These are phyloP conservation scores for Hoplias malabaricus DNA, from an alignment of 2,113 vertebrate species.

Conservation along the genomic window DNA sequence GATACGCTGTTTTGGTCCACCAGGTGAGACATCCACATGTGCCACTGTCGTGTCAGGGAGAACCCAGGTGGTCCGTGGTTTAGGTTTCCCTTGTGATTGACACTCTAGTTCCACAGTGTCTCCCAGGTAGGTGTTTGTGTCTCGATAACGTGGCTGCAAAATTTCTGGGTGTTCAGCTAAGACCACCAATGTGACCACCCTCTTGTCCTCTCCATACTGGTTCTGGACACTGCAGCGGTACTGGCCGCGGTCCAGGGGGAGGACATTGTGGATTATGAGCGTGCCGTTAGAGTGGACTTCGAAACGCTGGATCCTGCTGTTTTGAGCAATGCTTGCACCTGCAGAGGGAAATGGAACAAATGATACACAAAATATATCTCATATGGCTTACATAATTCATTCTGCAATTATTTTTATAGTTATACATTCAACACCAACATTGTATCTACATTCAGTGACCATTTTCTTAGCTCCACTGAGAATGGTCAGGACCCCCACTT, in stretches of 20 bases:
- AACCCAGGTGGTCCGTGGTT: constrained; percentile 82
- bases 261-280: constrained; percentile 76
- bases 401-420: no score
- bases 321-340: constrained; percentile 81
- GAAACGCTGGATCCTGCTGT: constrained; percentile 76
- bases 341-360: background rate
- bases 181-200: constrained; percentile 72
- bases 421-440: no score
- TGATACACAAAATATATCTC: background rate
- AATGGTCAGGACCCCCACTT: no score
- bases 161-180: constrained; percentile 75
- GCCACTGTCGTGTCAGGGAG: constrained; percentile 77
- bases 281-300: constrained; percentile 85
- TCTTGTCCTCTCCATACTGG: constrained; percentile 75
- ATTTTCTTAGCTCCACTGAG: no score
- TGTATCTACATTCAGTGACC: no score
- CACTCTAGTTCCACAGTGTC: constrained; percentile 79
- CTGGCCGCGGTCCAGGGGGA: constrained; percentile 80
- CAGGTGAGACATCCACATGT: constrained; percentile 57
- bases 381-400: background rate
- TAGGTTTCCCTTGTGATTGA: constrained; percentile 76
- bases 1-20: constrained; percentile 60
- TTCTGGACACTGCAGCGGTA: constrained; percentile 85
- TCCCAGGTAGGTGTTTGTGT: constrained; percentile 77
- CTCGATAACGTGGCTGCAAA: constrained; percentile 73